Evolutionary conservation across 2,797 vertebrate genomes (phyloP).

Genomic region (Phalanger gymnotis): DNA sequence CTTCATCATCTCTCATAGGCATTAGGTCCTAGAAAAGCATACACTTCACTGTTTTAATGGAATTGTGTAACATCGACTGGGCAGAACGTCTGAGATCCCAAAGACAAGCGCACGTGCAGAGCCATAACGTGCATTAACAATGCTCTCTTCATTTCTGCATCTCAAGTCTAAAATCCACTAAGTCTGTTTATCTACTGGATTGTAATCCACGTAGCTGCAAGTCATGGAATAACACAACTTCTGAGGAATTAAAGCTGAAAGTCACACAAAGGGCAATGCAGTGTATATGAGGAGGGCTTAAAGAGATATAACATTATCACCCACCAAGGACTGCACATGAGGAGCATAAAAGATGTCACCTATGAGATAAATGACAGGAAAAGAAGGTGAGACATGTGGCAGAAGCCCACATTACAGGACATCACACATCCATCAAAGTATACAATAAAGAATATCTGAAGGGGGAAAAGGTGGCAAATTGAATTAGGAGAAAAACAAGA

Average conservation of each 20-base stretch:
- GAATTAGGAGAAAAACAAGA: constrained; percentile 26
- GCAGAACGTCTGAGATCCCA: neutral
- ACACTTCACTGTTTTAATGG: neutral
- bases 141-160: neutral
- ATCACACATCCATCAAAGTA: neutral
- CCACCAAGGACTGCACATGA: neutral
- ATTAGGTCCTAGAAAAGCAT: neutral
- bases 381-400: neutral
- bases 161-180: neutral
- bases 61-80: neutral
- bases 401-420: neutral
- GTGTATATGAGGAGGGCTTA: neutral
- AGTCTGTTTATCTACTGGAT: neutral
- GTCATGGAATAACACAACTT: neutral
- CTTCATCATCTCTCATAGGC: neutral
- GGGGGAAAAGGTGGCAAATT: neutral
- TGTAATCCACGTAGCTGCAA: neutral
- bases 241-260: neutral
- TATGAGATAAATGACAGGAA: neutral
- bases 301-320: neutral
- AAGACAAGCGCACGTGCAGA: neutral
- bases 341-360: neutral
- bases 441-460: neutral
- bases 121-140: neutral
- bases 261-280: neutral